A percentile compares a stretch with the other conserved stretches of the same genome.
Conservation (phyloP, 2,113 vertebrate genomes). For the Tupaia chinensis region DNA sequence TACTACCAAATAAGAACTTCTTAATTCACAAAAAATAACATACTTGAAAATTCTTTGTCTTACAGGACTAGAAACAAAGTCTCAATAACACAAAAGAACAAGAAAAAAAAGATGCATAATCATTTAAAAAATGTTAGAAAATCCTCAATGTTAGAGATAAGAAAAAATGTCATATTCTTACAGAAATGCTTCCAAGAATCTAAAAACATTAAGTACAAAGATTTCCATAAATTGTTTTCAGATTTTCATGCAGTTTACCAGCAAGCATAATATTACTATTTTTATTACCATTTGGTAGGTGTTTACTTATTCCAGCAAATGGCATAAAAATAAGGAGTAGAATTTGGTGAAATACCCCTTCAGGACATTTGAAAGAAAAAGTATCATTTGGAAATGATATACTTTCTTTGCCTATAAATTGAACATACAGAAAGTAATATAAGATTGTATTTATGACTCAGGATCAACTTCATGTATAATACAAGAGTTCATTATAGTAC, state of each 20-base stretch:
- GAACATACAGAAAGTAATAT: conserved; percentile 30
- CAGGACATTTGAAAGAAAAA: background rate
- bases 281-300: conserved; percentile 42
- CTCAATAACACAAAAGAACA: background rate
- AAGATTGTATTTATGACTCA: background rate
- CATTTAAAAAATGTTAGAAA: conserved; percentile 44
- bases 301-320: background rate
- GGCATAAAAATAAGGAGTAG: background rate
- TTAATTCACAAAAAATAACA: conserved; percentile 36
- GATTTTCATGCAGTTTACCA: conserved; percentile 4
- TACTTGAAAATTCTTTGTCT: conserved; percentile 12
- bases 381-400: background rate
- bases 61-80: background rate
- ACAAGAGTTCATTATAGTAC: background rate
- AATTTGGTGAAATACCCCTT: conserved; percentile 6
- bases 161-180: background rate
- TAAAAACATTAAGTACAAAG: conserved; percentile 55
- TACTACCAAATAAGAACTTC: background rate
- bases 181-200: conserved; percentile 32
- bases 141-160: conserved; percentile 37
- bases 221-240: conserved; percentile 1
- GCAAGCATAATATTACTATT: background rate
- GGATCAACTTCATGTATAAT: background rate
- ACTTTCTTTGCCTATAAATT: conserved; percentile 31
- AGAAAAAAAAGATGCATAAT: conserved; percentile 8